Percentiles rank a stretch among this genome's conserved stretches.
These are phyloP conservation scores for Rhynchonycteris naso DNA, from an alignment of 2,797 vertebrate species.

Conservation along the genomic window DNA sequence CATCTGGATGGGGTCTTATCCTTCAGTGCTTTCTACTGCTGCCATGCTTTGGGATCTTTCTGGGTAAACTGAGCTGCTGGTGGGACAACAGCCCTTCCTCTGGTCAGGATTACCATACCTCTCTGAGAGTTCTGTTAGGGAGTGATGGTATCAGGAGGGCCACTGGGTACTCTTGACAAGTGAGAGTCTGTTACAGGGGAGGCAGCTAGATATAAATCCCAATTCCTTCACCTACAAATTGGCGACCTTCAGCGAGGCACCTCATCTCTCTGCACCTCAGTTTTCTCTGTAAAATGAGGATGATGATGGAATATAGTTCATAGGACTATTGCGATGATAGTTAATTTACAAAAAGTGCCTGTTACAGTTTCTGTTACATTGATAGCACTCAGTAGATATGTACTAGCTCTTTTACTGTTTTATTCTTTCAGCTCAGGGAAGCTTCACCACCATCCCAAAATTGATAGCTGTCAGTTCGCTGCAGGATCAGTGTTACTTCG, in stretches of 20 bases:
- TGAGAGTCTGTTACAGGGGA: neutral
- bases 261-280: neutral
- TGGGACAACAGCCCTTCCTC: neutral
- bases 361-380: neutral
- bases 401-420: neutral
- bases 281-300: neutral
- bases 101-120: neutral
- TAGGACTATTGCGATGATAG: neutral
- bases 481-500: neutral
- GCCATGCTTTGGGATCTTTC: neutral
- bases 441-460: neutral
- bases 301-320: neutral
- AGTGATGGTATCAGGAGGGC: neutral
- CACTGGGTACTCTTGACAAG: neutral
- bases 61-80: neutral
- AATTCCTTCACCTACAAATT: neutral
- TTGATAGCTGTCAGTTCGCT: constrained; percentile 8
- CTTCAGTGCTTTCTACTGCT: neutral
- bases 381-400: neutral
- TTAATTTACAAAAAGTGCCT: neutral
- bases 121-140: neutral
- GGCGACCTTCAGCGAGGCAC: neutral
- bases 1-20: neutral
- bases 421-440: constrained; percentile 2
- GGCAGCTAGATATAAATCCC: neutral